phyloP scores from a whole-genome alignment of 2,888 invertebrate genomes.

The Cephus spinipes region DNA sequence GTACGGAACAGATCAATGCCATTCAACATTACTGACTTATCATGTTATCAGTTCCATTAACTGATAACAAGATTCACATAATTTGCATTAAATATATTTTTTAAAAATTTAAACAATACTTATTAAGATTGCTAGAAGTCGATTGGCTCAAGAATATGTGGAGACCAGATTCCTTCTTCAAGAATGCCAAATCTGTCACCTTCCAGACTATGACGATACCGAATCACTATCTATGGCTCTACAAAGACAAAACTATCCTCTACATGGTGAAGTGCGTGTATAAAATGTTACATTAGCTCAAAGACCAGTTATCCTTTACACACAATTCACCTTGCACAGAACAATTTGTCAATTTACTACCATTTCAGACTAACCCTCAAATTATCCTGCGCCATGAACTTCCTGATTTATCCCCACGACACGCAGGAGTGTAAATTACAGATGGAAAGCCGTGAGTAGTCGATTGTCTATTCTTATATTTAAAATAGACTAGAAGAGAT shows the following conservation, averaged over 20 bases:
- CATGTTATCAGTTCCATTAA: slow-evolving; percentile 7
- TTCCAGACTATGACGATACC: slow-evolving; percentile 96
- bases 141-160: slow-evolving; percentile 94
- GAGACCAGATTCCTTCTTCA: slow-evolving; percentile 94
- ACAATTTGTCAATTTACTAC: not conserved
- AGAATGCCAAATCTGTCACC: slow-evolving; percentile 92
- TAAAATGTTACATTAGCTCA: not conserved
- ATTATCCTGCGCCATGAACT: slow-evolving; percentile 94
- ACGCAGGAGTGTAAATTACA: slow-evolving; percentile 94
- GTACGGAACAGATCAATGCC: slow-evolving; percentile 55
- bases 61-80: not conserved
- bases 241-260: slow-evolving; percentile 85
- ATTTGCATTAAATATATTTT: not conserved
- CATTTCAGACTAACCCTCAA: slow-evolving; percentile 79
- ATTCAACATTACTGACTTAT: not conserved
- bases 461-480: not conserved
- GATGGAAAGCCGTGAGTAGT: slow-evolving; percentile 92
- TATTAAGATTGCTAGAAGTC: slow-evolving; percentile 79
- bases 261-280: slow-evolving; percentile 85
- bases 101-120: not conserved
- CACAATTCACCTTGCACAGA: not conserved
- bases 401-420: slow-evolving; percentile 93
- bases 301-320: not conserved
- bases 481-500: not conserved
- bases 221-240: slow-evolving; percentile 93